Conservation (phyloP, 2,113 vertebrate genomes). For the Platichthys stellatus region DNA sequence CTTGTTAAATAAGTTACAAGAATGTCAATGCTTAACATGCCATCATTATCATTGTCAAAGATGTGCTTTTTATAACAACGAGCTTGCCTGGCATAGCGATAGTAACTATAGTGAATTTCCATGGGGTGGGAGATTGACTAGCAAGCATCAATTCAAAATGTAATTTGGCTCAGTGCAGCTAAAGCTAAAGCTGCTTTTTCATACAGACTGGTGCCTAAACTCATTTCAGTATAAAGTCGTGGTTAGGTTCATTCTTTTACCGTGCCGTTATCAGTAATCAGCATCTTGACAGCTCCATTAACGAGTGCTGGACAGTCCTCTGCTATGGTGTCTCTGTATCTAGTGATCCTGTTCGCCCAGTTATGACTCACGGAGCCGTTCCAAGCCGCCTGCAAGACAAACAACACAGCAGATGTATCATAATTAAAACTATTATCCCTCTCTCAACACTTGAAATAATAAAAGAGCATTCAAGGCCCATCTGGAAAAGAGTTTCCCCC, state of each 20-base stretch:
- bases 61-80: not conserved
- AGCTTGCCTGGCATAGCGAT: not conserved
- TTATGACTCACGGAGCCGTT: conserved; percentile 86
- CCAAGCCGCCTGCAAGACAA: conserved; percentile 83
- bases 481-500: conserved; percentile 12
- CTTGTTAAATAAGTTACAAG: too few relatives aligned
- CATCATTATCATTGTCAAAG: not conserved
- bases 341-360: conserved; percentile 87
- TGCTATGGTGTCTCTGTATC: conserved; percentile 83
- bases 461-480: conserved; percentile 1
- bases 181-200: not conserved
- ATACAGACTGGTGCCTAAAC: not conserved
- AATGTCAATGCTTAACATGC: not conserved
- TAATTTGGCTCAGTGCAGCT: not conserved
- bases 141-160: not conserved
- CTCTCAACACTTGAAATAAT: conserved; percentile 10
- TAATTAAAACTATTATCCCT: conserved; percentile 12
- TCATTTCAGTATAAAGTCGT: not conserved
- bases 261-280: conserved; percentile 82
- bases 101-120: not conserved
- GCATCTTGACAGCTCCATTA: conserved; percentile 85
- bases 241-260: conserved; percentile 67
- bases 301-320: conserved; percentile 82
- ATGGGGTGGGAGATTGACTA: not conserved
- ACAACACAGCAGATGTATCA: conserved; percentile 27